Conservation (phyloP, 2,797 vertebrate genomes). For the Dendrocincla fuliginosa region DNA sequence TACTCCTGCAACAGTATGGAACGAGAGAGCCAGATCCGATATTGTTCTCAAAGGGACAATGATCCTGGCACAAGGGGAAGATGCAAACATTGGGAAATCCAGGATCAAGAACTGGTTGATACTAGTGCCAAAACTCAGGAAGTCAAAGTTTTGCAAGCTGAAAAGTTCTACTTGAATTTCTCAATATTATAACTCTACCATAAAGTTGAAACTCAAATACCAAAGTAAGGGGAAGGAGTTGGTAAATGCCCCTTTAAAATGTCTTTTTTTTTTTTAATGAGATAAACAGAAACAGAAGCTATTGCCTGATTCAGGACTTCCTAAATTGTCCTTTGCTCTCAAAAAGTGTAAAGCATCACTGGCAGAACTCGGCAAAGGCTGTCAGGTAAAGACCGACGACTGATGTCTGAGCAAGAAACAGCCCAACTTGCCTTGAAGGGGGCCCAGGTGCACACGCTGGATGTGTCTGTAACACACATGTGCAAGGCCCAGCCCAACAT, state of each 20-base stretch:
- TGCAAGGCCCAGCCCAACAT: neutral
- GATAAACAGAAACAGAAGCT: neutral
- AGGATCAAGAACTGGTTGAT: neutral
- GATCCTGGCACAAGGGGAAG: neutral
- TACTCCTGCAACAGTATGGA: neutral
- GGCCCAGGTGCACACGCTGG: accelerated
- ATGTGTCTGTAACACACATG: accelerated
- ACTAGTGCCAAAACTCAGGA: neutral
- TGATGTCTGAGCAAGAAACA: accelerated
- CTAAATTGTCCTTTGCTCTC: neutral
- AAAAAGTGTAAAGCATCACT: accelerated
- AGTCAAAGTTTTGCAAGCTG: neutral
- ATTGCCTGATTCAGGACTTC: neutral
- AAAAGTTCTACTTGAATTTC: neutral
- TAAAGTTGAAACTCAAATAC: neutral
- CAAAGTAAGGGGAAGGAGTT: neutral
- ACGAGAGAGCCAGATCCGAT: neutral
- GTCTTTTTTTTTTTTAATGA: neutral
- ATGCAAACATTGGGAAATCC: constrained; percentile 6
- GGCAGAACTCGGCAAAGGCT: neutral
- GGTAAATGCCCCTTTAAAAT: neutral
- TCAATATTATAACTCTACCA: neutral
- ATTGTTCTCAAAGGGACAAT: constrained; percentile 28
- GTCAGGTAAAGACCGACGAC: neutral
- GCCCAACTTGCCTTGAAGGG: neutral